Conservation (phyloP, 2,797 vertebrate species). For the Coilia nasus region DNA sequence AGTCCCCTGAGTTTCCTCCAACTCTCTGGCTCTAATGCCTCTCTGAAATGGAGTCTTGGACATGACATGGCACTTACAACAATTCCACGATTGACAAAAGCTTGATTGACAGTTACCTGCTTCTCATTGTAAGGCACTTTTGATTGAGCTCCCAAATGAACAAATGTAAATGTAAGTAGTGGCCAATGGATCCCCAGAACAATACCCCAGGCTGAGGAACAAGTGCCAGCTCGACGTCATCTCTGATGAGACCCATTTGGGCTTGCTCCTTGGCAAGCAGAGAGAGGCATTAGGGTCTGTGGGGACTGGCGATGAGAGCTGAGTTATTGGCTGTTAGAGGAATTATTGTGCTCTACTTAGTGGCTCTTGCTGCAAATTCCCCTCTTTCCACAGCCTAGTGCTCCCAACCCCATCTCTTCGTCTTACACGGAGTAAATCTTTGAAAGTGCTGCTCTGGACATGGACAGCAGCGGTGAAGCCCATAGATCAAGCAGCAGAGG, state of each 20-base stretch:
- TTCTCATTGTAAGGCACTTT: neutral
- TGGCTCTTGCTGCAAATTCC: conserved; percentile 13
- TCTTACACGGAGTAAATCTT: neutral
- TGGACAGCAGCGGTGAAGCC: neutral
- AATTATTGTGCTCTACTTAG: neutral
- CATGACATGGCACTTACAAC: neutral
- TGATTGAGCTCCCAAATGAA: neutral
- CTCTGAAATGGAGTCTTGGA: neutral
- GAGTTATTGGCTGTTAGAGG: neutral
- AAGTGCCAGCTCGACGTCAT: neutral
- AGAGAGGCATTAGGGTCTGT: neutral
- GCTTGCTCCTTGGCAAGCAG: neutral
- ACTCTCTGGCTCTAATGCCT: neutral
- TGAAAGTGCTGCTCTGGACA: neutral
- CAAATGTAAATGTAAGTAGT: neutral
- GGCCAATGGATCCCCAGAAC: neutral
- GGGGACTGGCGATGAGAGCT: neutral
- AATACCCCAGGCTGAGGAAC: neutral
- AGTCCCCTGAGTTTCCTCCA: too few relatives aligned
- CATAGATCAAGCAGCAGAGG: neutral
- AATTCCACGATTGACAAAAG: neutral
- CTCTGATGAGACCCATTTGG: neutral
- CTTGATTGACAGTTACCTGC: neutral
- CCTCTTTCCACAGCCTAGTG: neutral
- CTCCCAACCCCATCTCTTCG: neutral